Conservation (phyloP, 2,888 invertebrate species). For the Listrodromus nycthemerus region DNA sequence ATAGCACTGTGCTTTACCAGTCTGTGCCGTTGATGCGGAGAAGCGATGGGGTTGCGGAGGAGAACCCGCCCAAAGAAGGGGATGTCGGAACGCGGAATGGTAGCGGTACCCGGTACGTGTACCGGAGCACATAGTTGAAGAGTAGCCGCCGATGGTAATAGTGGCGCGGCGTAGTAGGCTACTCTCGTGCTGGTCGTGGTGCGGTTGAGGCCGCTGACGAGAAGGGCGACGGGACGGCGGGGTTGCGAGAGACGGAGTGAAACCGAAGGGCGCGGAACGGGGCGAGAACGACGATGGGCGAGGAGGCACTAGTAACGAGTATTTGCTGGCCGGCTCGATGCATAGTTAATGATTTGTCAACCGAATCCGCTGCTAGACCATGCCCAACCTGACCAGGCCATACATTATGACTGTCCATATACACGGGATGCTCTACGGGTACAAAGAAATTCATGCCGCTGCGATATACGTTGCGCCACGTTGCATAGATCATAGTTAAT, state of each 20-base stretch:
- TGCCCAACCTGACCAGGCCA: conserved; percentile 81
- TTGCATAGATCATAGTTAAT: background rate
- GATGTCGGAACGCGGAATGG: conserved; percentile 22
- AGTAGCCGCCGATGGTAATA: conserved; percentile 35
- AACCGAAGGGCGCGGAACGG: conserved; percentile 51
- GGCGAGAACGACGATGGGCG: conserved; percentile 54
- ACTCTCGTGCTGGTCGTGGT: conserved; percentile 41
- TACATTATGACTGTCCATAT: conserved; percentile 81
- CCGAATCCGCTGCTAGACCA: conserved; percentile 79
- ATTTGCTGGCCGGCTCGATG: conserved; percentile 84
- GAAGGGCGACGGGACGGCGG: conserved; percentile 55
- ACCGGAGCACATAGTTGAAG: conserved; percentile 12
- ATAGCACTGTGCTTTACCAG: background rate
- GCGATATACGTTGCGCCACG: background rate
- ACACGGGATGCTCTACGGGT: conserved; percentile 71
- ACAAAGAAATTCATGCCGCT: conserved; percentile 28
- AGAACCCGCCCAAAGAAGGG: conserved; percentile 26
- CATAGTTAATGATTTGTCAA: conserved; percentile 85
- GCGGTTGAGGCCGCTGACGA: conserved; percentile 53
- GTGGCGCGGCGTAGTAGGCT: conserved; percentile 20
- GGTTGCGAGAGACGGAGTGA: conserved; percentile 53
- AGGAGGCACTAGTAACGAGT: conserved; percentile 80
- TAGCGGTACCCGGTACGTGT: conserved; percentile 20
- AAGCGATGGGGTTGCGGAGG: background rate
- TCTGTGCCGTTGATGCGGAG: conserved; percentile 15